These are phyloP conservation scores for Ochropleura leucogaster DNA, from an alignment of 2,888 invertebrate genomes.

Conservation along the genomic window DNA sequence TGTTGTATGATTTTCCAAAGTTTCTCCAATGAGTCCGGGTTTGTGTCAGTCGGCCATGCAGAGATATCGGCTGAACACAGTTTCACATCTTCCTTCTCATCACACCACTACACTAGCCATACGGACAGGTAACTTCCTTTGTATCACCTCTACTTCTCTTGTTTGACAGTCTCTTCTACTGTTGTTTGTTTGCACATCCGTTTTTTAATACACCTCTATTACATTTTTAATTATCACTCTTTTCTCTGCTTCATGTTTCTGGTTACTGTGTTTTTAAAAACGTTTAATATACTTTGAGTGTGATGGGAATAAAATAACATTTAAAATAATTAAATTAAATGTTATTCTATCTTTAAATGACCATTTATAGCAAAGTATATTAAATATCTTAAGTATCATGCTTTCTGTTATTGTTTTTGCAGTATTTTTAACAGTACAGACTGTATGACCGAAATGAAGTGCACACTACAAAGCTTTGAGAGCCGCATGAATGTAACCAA, in stretches of 20 bases:
- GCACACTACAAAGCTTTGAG: constrained; percentile 88
- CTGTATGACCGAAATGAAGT: constrained; percentile 87
- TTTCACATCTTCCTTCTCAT: constrained; percentile 85
- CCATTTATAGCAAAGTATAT: constrained; percentile 54
- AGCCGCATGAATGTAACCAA: constrained; percentile 88
- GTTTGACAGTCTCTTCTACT: constrained; percentile 39
- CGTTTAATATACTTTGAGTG: constrained; percentile 62
- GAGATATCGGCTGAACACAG: constrained; percentile 87
- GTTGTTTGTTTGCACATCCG: constrained; percentile 57
- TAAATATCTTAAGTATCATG: constrained; percentile 73
- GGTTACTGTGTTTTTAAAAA: constrained; percentile 49
- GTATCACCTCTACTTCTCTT: constrained; percentile 56
- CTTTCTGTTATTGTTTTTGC: constrained; percentile 88
- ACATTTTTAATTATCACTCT: constrained; percentile 46
- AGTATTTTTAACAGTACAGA: constrained; percentile 90
- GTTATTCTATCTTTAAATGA: constrained; percentile 16
- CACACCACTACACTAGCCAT: constrained; percentile 87
- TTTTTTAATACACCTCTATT: constrained; percentile 49
- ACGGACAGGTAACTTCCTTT: constrained; percentile 82
- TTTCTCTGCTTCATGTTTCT: constrained; percentile 56
- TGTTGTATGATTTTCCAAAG: constrained; percentile 70
- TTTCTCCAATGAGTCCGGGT: constrained; percentile 90
- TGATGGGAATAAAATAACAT: constrained; percentile 23
- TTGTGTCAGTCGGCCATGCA: constrained; percentile 88
- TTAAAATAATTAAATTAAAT: constrained; percentile 31